A percentile compares a stretch with the other conserved stretches of the same genome.
Conservation (phyloP, 2,888 invertebrate genomes). For the Seira musarum region DNA sequence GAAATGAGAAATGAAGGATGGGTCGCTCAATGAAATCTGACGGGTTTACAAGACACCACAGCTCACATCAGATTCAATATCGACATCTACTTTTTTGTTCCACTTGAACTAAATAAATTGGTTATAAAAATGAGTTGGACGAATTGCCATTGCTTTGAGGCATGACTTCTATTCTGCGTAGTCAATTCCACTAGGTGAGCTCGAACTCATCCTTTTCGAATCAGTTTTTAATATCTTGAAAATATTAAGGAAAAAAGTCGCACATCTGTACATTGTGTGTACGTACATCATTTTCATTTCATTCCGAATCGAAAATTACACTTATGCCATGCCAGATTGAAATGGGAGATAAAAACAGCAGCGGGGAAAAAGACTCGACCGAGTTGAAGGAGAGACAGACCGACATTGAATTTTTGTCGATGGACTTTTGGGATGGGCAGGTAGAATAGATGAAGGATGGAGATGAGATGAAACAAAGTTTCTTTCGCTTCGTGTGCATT, state of each 20-base stretch:
- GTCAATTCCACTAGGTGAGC: conserved; percentile 11
- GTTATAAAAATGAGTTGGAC: conserved; percentile 10
- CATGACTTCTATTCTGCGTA: conserved; percentile 45
- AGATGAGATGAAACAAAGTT: neutral
- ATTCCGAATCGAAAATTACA: conserved; percentile 39
- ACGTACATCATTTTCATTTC: conserved; percentile 42
- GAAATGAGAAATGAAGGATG: conserved; percentile 52
- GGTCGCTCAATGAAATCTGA: conserved; percentile 53
- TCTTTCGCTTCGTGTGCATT: conserved; percentile 13
- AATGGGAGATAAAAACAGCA: conserved; percentile 45
- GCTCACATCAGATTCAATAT: too few species aligned
- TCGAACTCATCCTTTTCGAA: too few species aligned
- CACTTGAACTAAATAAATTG: conserved; percentile 57
- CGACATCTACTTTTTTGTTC: conserved; percentile 37
- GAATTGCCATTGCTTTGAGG: conserved; percentile 20
- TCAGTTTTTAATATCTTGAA: conserved; percentile 9
- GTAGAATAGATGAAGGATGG: conserved; percentile 38
- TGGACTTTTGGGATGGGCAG: conserved; percentile 55
- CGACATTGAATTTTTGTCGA: too few species aligned
- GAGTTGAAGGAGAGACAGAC: too few species aligned
- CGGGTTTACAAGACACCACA: too few species aligned
- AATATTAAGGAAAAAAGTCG: conserved; percentile 25
- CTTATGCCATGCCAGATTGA: conserved; percentile 64
- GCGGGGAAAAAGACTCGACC: neutral
- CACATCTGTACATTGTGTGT: conserved; percentile 37